phyloP scores from a whole-genome alignment of 2,113 vertebrate species.

The Pelecanus crispus region DNA sequence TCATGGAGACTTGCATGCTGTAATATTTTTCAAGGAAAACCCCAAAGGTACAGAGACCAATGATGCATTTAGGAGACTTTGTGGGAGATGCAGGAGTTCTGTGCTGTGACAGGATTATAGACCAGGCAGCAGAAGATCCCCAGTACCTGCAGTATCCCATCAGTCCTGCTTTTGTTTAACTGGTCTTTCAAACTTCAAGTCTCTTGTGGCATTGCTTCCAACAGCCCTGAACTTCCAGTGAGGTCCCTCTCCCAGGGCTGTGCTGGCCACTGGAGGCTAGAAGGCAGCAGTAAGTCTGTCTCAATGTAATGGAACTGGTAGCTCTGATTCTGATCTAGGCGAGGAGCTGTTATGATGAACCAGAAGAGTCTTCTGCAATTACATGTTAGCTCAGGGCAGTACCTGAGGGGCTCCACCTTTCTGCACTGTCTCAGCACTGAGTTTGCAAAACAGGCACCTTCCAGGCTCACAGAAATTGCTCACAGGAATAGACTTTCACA shows the following conservation, averaged over 20 bases:
- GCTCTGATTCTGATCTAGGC: not conserved
- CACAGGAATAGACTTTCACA: not conserved
- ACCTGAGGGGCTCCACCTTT: not conserved
- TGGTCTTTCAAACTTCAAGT: not conserved
- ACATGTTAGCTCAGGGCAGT: not conserved
- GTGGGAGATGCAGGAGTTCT: not conserved
- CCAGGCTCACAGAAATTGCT: not conserved
- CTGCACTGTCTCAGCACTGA: not conserved
- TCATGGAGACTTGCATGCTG: not conserved
- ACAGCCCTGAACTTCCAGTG: not conserved
- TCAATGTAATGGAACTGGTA: not conserved
- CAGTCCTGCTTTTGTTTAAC: not conserved
- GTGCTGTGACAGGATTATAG: not conserved
- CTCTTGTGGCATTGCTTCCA: not conserved
- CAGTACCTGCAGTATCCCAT: not conserved
- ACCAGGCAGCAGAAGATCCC: not conserved
- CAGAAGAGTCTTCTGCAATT: not conserved
- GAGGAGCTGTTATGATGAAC: not conserved
- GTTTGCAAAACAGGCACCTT: not conserved
- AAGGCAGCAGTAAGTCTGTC: not conserved
- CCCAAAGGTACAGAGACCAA: not conserved
- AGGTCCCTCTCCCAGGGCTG: not conserved
- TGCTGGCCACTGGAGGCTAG: not conserved
- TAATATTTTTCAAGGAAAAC: not conserved
- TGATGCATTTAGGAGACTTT: not conserved